Evolutionary conservation across 2,113 vertebrate genomes (phyloP), one percentile per base, ranked within the genome.

Genomic region (Alligator mississippiensis): DNA sequence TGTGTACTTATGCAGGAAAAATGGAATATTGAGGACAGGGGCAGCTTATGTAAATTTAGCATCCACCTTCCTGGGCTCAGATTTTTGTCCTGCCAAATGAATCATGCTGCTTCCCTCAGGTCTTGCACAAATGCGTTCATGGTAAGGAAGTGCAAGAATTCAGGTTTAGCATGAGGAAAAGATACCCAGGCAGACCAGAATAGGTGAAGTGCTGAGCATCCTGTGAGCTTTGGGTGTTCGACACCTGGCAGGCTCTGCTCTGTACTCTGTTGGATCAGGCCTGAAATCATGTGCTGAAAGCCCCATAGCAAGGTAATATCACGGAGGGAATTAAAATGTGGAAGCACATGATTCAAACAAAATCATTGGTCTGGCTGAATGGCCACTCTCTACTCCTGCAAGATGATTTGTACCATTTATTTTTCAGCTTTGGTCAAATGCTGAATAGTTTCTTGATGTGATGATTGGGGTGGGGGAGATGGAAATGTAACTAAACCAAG

Each of bases 391-490:
- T 77, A 89, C 28, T 85, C 77, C 59, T n/a, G 80, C 57, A 21
- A 76, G 38, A 76, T 77, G 89, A 64, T 47, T 95, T 62, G 68
- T 87, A 76, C 75, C 78, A 58, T 72, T 81, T 28, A 0, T 81
- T 93, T 93, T 84, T 79, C 70, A 96, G 62, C 70, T 91, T 90
- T 61, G 78, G 47, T 84, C 88, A 85, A 0, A 87, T 63, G 4
- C 54, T 62, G 76, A 85, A 77, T 57, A 11, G 47, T 64, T 93
- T 93, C 66, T 85, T 0, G 0, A 24, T 87, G 57, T 61, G 91
- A 76, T 87, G 25, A 10, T 38, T 68, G 74, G 38, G 21, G 79
- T 62, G 38, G 57, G n/a, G 66, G 38, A 72, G 64, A 34, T 58
- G 19, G 68, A 22, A 34, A 62, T n/a, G 22, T 47, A 68, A 54